Conservation (phyloP, 2,797 vertebrate species). For the Phrynocephalus vlangalii region DNA sequence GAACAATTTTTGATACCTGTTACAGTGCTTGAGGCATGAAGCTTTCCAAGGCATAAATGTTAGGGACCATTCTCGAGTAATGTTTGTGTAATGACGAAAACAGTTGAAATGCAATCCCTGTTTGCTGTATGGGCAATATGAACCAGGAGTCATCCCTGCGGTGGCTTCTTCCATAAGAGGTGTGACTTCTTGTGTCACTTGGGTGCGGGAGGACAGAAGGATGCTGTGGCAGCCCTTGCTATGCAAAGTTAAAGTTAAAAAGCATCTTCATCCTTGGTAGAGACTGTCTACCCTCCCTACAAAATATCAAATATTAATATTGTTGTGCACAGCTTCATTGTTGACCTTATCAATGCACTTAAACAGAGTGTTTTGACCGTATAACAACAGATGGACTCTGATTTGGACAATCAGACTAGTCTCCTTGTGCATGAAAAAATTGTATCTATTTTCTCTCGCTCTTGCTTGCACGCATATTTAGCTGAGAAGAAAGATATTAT, state of each 20-base stretch:
- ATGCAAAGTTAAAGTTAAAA: neutral
- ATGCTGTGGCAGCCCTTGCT: neutral
- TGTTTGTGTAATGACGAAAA: neutral
- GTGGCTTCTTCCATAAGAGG: neutral
- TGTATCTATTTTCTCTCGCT: neutral
- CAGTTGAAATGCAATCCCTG: neutral
- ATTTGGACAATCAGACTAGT: slow-evolving; percentile 13
- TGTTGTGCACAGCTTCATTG: neutral
- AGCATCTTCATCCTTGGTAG: neutral
- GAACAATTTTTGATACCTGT: too few species aligned
- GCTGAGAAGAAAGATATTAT: neutral
- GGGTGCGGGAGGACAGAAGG: neutral
- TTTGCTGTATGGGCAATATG: neutral
- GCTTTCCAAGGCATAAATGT: too few species aligned
- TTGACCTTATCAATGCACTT: slow-evolving; percentile 22
- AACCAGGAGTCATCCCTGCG: too few species aligned
- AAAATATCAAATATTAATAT: neutral
- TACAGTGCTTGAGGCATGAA: too few species aligned
- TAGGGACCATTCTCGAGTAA: too few species aligned
- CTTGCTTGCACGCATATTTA: slow-evolving; percentile 29
- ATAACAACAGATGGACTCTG: neutral
- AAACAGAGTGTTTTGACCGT: slow-evolving; percentile 16
- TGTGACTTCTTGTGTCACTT: neutral
- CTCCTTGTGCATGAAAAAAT: slow-evolving; percentile 13
- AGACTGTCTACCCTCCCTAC: neutral